Base-by-base conservation (phyloP, 2,113 vertebrate species). In the Megaleporinus macrocephalus region DNA sequence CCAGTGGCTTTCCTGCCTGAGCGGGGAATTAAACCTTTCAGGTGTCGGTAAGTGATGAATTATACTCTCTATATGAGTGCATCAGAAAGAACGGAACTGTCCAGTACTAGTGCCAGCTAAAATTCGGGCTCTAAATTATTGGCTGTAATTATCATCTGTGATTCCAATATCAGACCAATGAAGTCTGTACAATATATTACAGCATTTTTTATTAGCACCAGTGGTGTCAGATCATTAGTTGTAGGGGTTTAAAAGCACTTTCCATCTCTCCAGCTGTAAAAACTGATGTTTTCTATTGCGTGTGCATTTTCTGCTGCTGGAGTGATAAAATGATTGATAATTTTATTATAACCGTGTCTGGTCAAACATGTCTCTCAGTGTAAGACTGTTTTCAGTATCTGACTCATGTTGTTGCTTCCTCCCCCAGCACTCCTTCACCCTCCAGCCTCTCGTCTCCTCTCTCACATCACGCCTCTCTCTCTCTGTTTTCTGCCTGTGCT, bases 301-400 rank as follows among this genome's bases (percentile, higher is more conserved):
- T 51, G 20, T 29, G n/a, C 44, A 74, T 80, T 55, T 36, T 79
- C 22, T 9, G 27, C 73, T 53, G 15, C 49, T 77, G 33, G 27
- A 76, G 72, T 74, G 41, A 55, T 33, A 74, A 65, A 81, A 72
- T 68, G 81, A 81, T 79, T 78, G 78, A 87, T 85, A 70, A 36
- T 83, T 83, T 87, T 87, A 85, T 83, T 87, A 81, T 83, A 73
- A 62, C 78, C 29, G 22, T 65, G 74, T 68, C 74, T 33, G 61
- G 77, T 81, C 53, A 65, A 84, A 84, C 18, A 85, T 79, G 76
- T 69, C 57, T 75, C 55, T 80, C 15, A 76, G 70, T 74, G 47
- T 83, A 77, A 75, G 33, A 78, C 62, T 47, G 66, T 76, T 66
- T 77, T 83, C 69, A 22, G 70, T 80, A 51, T 68, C 81, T 83